Percentiles rank a stretch among this genome's conserved stretches.
Conservation (phyloP, 1,140 invertebrate genomes). For the Bicyclus anynana region DNA sequence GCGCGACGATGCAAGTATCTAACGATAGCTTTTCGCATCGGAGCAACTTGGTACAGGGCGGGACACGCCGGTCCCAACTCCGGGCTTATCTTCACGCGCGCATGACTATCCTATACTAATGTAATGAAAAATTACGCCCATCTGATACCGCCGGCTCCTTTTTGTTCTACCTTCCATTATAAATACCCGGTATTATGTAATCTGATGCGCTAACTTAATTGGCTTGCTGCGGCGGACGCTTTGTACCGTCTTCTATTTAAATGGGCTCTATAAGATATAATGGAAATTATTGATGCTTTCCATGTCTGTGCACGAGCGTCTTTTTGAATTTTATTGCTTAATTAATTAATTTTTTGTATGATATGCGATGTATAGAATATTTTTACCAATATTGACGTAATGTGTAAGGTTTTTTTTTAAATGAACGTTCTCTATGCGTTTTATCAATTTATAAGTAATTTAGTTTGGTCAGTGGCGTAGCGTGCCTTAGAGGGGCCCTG, state of each 20-base stretch:
- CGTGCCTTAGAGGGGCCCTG: too few relatives aligned
- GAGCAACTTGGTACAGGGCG: conserved; percentile 41
- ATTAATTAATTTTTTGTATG: background rate
- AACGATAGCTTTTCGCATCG: conserved; percentile 24
- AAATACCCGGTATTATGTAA: conserved; percentile 29
- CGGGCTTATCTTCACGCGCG: conserved; percentile 66
- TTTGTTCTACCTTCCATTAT: conserved; percentile 42
- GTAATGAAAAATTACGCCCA: conserved; percentile 74
- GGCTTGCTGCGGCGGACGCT: conserved; percentile 12
- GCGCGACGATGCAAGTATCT: background rate
- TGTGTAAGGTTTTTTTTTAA: too few relatives aligned
- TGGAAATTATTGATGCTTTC: conserved; percentile 11
- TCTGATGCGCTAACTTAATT: conserved; percentile 30
- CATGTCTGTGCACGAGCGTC: background rate
- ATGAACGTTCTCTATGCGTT: too few relatives aligned
- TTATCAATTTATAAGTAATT: too few relatives aligned
- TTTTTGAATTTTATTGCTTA: background rate
- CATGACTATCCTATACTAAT: conserved; percentile 67
- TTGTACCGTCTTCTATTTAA: conserved; percentile 18
- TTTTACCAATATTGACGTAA: too few relatives aligned
- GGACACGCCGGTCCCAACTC: conserved; percentile 16
- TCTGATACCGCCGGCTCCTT: conserved; percentile 63
- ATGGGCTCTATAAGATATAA: conserved; percentile 18
- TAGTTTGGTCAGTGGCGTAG: too few relatives aligned
- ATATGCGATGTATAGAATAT: too few relatives aligned